Base-by-base conservation (phyloP, 2,113 vertebrate species). In the Percina caprodes region DNA sequence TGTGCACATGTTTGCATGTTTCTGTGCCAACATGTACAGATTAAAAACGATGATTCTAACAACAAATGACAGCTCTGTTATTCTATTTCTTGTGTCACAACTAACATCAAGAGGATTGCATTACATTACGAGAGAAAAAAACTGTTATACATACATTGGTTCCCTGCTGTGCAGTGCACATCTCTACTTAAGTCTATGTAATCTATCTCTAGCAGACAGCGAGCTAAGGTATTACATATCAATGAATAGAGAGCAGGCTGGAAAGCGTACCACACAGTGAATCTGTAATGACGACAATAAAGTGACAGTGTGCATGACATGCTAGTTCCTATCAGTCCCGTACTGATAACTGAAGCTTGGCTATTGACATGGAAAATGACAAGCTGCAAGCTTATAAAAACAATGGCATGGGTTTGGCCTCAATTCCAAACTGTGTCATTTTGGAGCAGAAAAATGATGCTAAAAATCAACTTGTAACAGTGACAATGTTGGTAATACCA, bases 161-260 rank as follows among this genome's bases (percentile, higher is more conserved):
- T 61, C 65, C 71, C 79, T 79, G 79, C 52, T 79, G 68, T 76
- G 69, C 23, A 12, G 24, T 23, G 52, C 60, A 58, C 8, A 63
- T 74, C 23, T 49, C 46, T 26, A 39, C 59, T 70, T 73, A 88
- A 48, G 45, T 75, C 80, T 69, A 69, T 42, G 61, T 82, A 84
- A 91, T 71, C 82, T 74, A 58, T 74, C 56, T 80, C 42, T 23
- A 23, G 68, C 83, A 69, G 77, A 76, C 55, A 65, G 75, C 46
- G 0, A 45, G 49, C 73, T 66, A 77, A 68, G 69, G 74, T 58
- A 76, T 89, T 75, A 84, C 26, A 39, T 54, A 75, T 72, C 71
- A 86, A 84, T 92, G 83, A 90, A 89, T 85, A 86, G 23, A 81
- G 77, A 88, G 82, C 71, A 86, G 81, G 59, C 46, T 60, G 59